Percentiles rank a stretch among this genome's conserved stretches.
These are phyloP conservation scores for Girardinus metallicus DNA, from an alignment of 2,797 vertebrate genomes.

Conservation along the genomic window DNA sequence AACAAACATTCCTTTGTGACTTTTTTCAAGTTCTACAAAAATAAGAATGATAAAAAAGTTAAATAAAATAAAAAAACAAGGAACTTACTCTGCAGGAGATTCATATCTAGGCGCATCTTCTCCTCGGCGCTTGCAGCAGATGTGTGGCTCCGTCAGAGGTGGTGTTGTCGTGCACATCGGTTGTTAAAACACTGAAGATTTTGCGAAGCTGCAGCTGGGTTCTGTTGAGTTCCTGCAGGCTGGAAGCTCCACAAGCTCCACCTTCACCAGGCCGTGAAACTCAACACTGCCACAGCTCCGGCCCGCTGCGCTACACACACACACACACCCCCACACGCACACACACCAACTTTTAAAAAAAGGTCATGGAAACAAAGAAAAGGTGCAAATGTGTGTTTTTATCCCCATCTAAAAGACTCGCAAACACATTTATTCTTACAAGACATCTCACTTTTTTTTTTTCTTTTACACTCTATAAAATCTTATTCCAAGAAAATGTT, in stretches of 20 bases:
- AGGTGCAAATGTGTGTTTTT: neutral
- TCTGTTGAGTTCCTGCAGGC: slow-evolving; percentile 42
- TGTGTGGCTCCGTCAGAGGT: slow-evolving; percentile 26
- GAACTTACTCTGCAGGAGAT: slow-evolving; percentile 76
- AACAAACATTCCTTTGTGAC: neutral
- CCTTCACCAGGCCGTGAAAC: slow-evolving; percentile 61
- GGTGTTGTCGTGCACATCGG: neutral
- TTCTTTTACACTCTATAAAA: neutral
- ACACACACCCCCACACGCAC: neutral
- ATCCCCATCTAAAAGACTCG: neutral
- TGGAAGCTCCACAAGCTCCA: slow-evolving; percentile 57
- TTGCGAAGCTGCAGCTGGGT: slow-evolving; percentile 40
- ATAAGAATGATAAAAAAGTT: neutral
- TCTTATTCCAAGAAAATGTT: neutral
- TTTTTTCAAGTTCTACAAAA: neutral
- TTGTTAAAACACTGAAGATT: slow-evolving; percentile 30
- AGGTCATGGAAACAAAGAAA: neutral
- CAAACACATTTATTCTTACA: neutral
- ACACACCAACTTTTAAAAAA: neutral
- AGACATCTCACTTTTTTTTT: neutral
- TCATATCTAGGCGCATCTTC: slow-evolving; percentile 55
- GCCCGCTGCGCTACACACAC: neutral
- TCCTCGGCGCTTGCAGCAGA: slow-evolving; percentile 16
- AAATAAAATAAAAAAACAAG: too few species aligned
- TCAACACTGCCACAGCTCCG: slow-evolving; percentile 43